A percentile compares a stretch with the other conserved stretches of the same genome.
These are phyloP conservation scores for Centropus unirufus DNA, from an alignment of 2,113 vertebrate species.

Conservation along the genomic window DNA sequence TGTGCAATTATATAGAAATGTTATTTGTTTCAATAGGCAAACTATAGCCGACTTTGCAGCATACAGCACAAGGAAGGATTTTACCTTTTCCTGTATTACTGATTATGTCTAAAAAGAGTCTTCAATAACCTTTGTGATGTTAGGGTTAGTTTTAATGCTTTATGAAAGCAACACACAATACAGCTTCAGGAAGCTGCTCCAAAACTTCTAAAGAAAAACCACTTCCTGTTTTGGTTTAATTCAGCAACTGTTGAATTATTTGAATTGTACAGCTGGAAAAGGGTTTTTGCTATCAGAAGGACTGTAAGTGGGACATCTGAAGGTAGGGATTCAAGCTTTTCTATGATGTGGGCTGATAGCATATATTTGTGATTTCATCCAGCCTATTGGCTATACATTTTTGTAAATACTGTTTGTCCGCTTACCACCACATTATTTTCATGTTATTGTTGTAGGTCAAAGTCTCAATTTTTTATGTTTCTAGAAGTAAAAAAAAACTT, in stretches of 20 bases:
- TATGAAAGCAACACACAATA: neutral
- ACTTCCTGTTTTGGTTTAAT: neutral
- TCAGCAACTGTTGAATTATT: neutral
- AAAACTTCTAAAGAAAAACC: constrained; percentile 5
- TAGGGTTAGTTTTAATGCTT: neutral
- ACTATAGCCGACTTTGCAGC: neutral
- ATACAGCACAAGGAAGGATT: neutral
- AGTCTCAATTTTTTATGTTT: neutral
- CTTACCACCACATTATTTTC: neutral
- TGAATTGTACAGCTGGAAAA: neutral
- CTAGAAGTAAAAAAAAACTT: neutral
- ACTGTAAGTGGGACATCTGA: neutral
- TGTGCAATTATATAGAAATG: neutral
- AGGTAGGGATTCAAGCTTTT: neutral
- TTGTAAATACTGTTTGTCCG: neutral
- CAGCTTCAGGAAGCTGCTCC: constrained; percentile 1
- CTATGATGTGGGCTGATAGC: neutral
- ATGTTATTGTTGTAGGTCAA: neutral
- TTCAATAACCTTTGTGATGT: neutral
- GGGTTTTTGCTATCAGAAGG: neutral
- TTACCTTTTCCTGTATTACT: neutral
- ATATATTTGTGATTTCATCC: neutral
- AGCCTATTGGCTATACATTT: neutral
- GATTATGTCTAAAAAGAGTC: neutral
- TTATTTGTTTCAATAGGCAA: neutral